A percentile compares a stretch with the other conserved stretches of the same genome.
Conservation (phyloP, 1,140 invertebrate species). For the Cyphomyrmex costatus region DNA sequence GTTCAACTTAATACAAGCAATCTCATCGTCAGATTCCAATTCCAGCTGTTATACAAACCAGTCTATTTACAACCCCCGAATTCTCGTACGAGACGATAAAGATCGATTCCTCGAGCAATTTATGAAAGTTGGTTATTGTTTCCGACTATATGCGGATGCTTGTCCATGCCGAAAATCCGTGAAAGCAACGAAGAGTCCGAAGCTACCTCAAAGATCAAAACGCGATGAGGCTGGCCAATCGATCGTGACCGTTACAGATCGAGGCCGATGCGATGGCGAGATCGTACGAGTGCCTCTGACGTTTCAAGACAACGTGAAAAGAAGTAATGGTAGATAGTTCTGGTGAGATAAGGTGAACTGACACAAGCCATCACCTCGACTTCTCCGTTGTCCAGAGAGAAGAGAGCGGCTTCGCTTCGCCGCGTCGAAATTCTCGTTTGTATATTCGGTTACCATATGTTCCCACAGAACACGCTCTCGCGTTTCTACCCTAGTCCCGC, state of each 20-base stretch:
- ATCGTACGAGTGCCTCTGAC: conserved; percentile 66
- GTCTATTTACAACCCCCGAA: conserved; percentile 10
- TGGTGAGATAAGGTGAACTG: conserved; percentile 77
- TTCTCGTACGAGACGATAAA: conserved; percentile 1
- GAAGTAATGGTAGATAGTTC: conserved; percentile 80
- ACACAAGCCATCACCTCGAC: conserved; percentile 77
- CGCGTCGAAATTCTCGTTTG: conserved; percentile 74
- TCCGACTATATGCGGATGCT: background rate
- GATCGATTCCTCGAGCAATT: conserved; percentile 18
- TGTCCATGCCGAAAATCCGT: conserved; percentile 27
- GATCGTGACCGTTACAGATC: conserved; percentile 71
- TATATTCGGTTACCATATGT: conserved; percentile 80
- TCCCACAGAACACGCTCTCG: conserved; percentile 72
- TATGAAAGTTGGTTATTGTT: background rate
- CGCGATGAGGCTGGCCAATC: conserved; percentile 53
- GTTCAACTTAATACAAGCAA: background rate
- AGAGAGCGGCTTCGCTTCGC: conserved; percentile 67
- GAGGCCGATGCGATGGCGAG: conserved; percentile 36
- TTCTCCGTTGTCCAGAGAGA: conserved; percentile 66
- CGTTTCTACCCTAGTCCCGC: conserved; percentile 15
- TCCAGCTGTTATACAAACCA: background rate
- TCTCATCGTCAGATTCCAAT: background rate
- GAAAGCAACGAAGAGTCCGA: conserved; percentile 44
- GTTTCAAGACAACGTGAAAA: conserved; percentile 72
- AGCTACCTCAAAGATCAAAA: conserved; percentile 54